These are phyloP conservation scores for Notarius lentiginosus DNA, from an alignment of 2,113 vertebrate genomes.

Conservation along the genomic window DNA sequence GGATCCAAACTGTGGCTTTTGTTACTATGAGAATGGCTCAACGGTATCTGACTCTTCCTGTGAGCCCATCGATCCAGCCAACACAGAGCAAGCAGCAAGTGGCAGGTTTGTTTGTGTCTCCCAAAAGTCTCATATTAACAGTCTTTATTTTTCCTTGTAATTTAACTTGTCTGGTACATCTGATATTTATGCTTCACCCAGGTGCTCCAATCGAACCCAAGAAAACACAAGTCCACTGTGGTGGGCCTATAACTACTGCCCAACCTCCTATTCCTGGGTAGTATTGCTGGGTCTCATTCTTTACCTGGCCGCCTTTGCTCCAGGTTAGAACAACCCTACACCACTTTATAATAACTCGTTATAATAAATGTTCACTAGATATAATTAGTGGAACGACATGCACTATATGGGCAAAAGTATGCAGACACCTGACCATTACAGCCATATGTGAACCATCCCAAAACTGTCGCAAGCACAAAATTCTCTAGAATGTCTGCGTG, in stretches of 20 bases:
- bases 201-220: slow-evolving; percentile 82
- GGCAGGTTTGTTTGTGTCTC: slow-evolving; percentile 73
- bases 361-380: background rate
- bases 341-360: background rate
- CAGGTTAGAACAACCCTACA: slow-evolving; percentile 73
- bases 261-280: slow-evolving; percentile 90
- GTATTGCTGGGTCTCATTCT: slow-evolving; percentile 89
- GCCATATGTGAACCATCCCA: background rate
- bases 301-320: slow-evolving; percentile 92
- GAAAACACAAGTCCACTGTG: slow-evolving; percentile 74
- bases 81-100: slow-evolving; percentile 81
- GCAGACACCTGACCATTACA: background rate
- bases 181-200: slow-evolving; percentile 54
- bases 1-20: slow-evolving; percentile 91
- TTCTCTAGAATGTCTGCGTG: too few species aligned
- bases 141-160: background rate
- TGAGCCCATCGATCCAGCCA: slow-evolving; percentile 73
- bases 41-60: slow-evolving; percentile 81
- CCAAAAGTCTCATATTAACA: background rate
- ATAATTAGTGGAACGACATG: background rate
- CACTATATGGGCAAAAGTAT: background rate
- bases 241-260: slow-evolving; percentile 98
- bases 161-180: background rate
- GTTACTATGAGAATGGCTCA: slow-evolving; percentile 84
- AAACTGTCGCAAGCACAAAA: background rate